phyloP scores from a whole-genome alignment of 2,888 invertebrate species.

The Agonopterix subpropinquella region DNA sequence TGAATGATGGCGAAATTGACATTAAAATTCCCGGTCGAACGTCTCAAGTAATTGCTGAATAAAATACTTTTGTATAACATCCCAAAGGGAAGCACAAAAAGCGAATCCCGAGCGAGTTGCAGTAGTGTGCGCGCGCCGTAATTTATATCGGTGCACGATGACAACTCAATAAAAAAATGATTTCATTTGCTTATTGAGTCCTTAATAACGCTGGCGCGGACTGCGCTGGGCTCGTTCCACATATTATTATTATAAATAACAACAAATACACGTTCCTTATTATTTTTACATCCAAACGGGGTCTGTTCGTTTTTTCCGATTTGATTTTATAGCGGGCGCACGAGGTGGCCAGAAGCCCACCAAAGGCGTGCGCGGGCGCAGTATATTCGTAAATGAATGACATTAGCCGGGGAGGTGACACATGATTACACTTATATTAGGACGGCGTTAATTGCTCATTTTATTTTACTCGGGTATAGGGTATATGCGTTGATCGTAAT shows the following conservation, averaged over 20 bases:
- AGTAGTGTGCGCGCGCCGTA: conserved; percentile 52
- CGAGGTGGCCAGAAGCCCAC: conserved; percentile 52
- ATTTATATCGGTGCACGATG: conserved; percentile 71
- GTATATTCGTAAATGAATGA: conserved; percentile 35
- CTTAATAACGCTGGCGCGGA: conserved; percentile 66
- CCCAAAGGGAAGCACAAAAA: conserved; percentile 67
- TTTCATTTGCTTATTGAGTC: conserved; percentile 75
- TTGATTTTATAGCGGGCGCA: conserved; percentile 23
- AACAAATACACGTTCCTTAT: conserved; percentile 54
- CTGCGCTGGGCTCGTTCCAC: conserved; percentile 41
- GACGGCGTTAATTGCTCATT: conserved; percentile 37
- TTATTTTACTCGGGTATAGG: conserved; percentile 34
- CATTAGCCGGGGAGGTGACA: conserved; percentile 37
- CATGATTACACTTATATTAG: conserved; percentile 38
- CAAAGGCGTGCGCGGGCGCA: conserved; percentile 38
- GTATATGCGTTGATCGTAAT: conserved; percentile 24
- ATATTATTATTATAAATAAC: conserved; percentile 62
- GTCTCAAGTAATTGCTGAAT: conserved; percentile 74
- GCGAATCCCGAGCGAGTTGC: conserved; percentile 37
- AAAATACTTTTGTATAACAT: conserved; percentile 72
- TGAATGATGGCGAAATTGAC: conserved; percentile 73
- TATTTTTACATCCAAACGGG: conserved; percentile 41
- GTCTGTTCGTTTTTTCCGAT: conserved; percentile 30
- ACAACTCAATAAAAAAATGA: conserved; percentile 75
- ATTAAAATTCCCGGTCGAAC: conserved; percentile 69